Conservation (phyloP, 2,113 vertebrate species). For the Oncorhynchus keta region DNA sequence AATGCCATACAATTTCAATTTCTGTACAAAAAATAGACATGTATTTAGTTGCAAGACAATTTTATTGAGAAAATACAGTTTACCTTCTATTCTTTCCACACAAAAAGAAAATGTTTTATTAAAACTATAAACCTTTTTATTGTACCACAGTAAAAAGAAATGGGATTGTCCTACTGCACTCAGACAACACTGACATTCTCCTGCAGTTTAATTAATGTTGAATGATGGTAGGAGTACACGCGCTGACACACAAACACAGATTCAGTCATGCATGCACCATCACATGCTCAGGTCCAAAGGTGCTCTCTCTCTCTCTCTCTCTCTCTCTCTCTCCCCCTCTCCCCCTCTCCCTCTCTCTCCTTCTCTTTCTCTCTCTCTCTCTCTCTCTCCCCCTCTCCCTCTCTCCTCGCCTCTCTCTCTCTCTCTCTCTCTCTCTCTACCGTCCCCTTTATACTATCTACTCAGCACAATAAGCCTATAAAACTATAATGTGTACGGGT, state of each 20-base stretch:
- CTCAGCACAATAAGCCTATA: conserved; percentile 27
- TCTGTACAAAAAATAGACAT: conserved; percentile 51
- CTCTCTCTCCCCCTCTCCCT: too few relatives aligned
- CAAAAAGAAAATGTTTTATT: conserved; percentile 6
- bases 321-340: too few relatives aligned
- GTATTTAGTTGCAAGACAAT: conserved; percentile 60
- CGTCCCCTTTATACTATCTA: not conserved
- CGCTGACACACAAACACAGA: not conserved
- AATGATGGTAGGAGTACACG: not conserved
- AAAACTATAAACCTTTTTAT: conserved; percentile 7
- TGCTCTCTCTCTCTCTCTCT: too few relatives aligned
- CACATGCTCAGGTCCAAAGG: not conserved
- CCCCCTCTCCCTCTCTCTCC: too few relatives aligned
- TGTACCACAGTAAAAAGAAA: not conserved
- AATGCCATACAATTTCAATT: conserved; percentile 21
- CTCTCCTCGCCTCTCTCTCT: too few relatives aligned
- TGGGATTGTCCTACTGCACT: not conserved
- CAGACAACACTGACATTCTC: too few relatives aligned
- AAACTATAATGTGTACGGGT: not conserved
- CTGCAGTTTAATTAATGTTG: not conserved
- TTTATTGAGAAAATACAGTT: conserved; percentile 25
- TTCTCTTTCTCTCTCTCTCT: too few relatives aligned
- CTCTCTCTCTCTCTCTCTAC: too few relatives aligned
- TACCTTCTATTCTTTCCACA: not conserved
- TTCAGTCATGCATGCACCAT: not conserved